Base-by-base conservation (phyloP, 2,888 invertebrate species). In the Microctonus hyperodae region DNA sequence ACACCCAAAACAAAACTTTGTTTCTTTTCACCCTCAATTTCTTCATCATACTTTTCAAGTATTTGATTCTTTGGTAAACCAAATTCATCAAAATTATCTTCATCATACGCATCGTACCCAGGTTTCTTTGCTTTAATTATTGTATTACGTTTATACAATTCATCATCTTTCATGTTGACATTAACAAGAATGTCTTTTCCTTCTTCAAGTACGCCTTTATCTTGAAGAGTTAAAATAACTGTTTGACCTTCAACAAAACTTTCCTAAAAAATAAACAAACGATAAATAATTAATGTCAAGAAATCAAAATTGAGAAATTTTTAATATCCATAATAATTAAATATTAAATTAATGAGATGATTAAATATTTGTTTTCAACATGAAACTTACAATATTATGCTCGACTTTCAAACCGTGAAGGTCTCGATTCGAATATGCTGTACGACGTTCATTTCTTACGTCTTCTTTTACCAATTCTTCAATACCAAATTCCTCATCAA, bases 401-500 rank as follows among this genome's bases (percentile, higher is more conserved):
- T 95, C 92, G 1, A 97, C 95, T 75, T 89, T 89, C 58, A 99
- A 86, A 0, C 98, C 98, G 74, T 86, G 88, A 64, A 98, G 87
- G 84, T 94, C 88, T 76, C 86, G 88, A 57, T 90, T 88, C 0
- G 88, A 86, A 84, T 97, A 97, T 5, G 90, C 88, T 58, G 85
- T 83, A 51, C 82, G 85, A 28, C 88, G 86, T 59, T 88, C 88
- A 69, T 85, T 86, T 59, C 86, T 85, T 72, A 89, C 88, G 76
- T 94, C 94, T 74, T 93, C 90, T 72, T 93, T 92, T n/a, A 97
- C 88, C 57, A 97, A 86, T 75, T 91, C 92, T 13, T 90, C 89
- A 69, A 97, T 91, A 33, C 97, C 97, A 87, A 98, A 97, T 82
- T 94, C 96, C 73, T 90, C 93, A 85, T 98, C 98, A 88, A 98